Conservation (phyloP, 2,797 vertebrate species). For the Momotus momota region DNA sequence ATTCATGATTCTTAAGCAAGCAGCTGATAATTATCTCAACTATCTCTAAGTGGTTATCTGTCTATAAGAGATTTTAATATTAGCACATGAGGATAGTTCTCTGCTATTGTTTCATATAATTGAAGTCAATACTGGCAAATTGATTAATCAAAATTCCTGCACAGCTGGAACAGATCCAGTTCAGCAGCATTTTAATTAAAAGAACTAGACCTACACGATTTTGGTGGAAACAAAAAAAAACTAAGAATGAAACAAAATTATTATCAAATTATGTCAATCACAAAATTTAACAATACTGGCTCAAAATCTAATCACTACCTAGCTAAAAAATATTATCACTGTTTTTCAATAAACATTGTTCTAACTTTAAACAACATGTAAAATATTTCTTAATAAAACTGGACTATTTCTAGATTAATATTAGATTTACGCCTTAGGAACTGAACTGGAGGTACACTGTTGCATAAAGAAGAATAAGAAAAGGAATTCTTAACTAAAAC, state of each 20-base stretch:
- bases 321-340: background rate
- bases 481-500: background rate
- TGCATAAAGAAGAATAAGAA: background rate
- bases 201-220: background rate
- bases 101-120: background rate
- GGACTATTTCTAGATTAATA: background rate
- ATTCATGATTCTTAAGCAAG: background rate
- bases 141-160: background rate
- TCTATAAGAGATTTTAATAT: background rate
- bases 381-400: background rate
- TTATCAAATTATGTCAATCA: background rate
- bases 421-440: background rate
- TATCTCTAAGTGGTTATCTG: background rate
- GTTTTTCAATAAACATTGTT: background rate
- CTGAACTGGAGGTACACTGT: background rate
- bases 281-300: background rate
- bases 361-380: background rate
- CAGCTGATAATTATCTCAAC: background rate
- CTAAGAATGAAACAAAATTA: background rate
- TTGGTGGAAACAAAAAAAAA: background rate
- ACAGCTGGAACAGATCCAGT: background rate
- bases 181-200: background rate
- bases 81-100: background rate
- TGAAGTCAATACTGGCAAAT: background rate
- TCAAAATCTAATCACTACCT: background rate